Percentiles rank a stretch among this genome's conserved stretches.
Conservation (phyloP, 1,140 invertebrate species). For the Trichonephila clavipes region DNA sequence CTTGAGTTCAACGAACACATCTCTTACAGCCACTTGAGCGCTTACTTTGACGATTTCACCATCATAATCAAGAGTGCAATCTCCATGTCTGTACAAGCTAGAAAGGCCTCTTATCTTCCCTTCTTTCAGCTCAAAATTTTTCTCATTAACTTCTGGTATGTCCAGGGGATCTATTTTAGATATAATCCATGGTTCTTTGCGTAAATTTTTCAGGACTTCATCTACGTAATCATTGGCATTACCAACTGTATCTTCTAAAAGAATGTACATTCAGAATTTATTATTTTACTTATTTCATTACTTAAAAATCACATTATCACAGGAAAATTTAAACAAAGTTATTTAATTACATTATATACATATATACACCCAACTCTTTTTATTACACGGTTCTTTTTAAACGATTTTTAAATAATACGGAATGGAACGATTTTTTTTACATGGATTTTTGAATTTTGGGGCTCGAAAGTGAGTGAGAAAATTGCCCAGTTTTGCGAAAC, state of each 20-base stretch:
- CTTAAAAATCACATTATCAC: no score
- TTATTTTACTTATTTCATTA: no score
- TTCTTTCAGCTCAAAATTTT: slow-evolving; percentile 58
- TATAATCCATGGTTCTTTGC: slow-evolving; percentile 61
- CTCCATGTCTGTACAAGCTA: slow-evolving; percentile 67
- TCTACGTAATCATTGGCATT: slow-evolving; percentile 74
- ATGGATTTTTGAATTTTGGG: no score
- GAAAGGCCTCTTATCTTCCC: slow-evolving; percentile 54
- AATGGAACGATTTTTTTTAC: no score
- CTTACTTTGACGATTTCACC: slow-evolving; percentile 30
- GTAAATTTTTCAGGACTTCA: slow-evolving; percentile 64
- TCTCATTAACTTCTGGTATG: slow-evolving; percentile 69
- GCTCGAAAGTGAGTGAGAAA: no score
- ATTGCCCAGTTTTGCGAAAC: no score
- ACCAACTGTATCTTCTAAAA: slow-evolving; percentile 61
- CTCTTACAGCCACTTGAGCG: slow-evolving; percentile 66
- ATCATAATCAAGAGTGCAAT: slow-evolving; percentile 69
- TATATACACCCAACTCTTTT: no score
- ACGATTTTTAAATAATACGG: no score
- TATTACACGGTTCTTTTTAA: no score
- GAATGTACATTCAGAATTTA: background rate
- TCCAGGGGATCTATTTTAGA: slow-evolving; percentile 65
- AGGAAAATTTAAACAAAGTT: no score
- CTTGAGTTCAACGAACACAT: slow-evolving; percentile 44
- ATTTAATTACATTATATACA: no score